Conservation (phyloP, 2,888 invertebrate genomes). For the Cosmia pyralina region DNA sequence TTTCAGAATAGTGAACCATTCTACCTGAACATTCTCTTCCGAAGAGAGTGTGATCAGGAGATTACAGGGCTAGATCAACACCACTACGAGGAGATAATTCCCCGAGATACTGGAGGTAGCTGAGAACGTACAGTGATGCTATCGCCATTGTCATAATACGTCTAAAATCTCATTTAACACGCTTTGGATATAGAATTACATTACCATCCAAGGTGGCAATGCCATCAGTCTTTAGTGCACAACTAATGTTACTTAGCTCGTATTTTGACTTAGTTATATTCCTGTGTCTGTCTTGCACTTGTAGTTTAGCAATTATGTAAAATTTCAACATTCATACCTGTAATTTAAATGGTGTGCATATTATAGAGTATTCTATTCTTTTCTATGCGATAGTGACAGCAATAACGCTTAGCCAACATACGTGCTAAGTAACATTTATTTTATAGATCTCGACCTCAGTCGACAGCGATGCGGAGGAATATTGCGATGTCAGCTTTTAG, state of each 20-base stretch:
- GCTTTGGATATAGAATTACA: neutral
- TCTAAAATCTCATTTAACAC: neutral
- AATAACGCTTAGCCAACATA: neutral
- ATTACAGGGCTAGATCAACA: neutral
- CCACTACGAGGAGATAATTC: neutral
- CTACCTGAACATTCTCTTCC: neutral
- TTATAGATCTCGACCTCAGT: neutral
- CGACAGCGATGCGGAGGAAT: constrained; percentile 1
- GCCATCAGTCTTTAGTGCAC: neutral
- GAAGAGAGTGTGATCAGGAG: neutral
- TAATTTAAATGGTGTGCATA: too few relatives aligned
- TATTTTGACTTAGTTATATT: too few relatives aligned
- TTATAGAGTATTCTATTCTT: too few relatives aligned
- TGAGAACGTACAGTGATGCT: neutral
- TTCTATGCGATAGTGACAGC: neutral
- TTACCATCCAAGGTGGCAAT: neutral
- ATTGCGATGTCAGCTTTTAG: neutral
- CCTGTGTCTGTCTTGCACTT: neutral
- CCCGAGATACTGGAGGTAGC: neutral
- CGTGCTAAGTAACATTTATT: neutral
- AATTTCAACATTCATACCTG: too few relatives aligned
- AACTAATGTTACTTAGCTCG: too few relatives aligned
- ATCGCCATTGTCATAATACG: neutral
- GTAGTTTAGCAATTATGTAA: neutral
- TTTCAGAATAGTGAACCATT: neutral